Evolutionary conservation across 2,888 invertebrate genomes (phyloP), one percentile per base, ranked within the genome.

Genomic region (Thymelicus acteon): DNA sequence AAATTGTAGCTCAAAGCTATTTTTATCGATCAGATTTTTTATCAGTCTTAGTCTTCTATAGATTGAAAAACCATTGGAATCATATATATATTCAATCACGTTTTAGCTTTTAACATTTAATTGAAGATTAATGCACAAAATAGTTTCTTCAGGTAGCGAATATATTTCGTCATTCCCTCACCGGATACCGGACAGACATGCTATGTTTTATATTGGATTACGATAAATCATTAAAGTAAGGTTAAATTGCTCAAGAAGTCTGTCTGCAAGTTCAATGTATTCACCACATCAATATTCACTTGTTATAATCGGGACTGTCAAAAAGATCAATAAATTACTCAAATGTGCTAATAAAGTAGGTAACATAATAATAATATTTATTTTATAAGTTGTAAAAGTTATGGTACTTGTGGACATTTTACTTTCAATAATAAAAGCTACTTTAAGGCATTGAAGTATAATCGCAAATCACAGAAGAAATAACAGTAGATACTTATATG

Each of bases 241-340:
- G 67, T 67, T 67, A 12, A 4, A 40, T 67, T 67, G 19, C 60
- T 13, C n/a, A 67, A 61, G 13, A 44, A 12, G 12, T 48, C 7
- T 44, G 12, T 48, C 7, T 7, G 40, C 31, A 49, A 67, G 67
- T 39, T 73, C 80, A 77, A 64, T 12, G 58, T 37, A 37, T 67
- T 24, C 8, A 48, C 15, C 52, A 57, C 31, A 63, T 13, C 15
- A 65, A 52, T 54, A 52, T 57, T 62, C 57, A 57, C 57, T 49
- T 15, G 15, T 49, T 49, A 49, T 15, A 15, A 49, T 15, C 15
- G 49, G 15, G n/a, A 15, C 49, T 49, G 49, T 49, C 49, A 49
- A 48, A 48, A 13, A 13, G 13, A 48, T 49, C n/a, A 49, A 49
- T 49, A 49, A 49, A n/a, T 49, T 15, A 49, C 15, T 49, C 49